phyloP scores from a whole-genome alignment of 1,140 invertebrate genomes.

The Cephus cinctus region DNA sequence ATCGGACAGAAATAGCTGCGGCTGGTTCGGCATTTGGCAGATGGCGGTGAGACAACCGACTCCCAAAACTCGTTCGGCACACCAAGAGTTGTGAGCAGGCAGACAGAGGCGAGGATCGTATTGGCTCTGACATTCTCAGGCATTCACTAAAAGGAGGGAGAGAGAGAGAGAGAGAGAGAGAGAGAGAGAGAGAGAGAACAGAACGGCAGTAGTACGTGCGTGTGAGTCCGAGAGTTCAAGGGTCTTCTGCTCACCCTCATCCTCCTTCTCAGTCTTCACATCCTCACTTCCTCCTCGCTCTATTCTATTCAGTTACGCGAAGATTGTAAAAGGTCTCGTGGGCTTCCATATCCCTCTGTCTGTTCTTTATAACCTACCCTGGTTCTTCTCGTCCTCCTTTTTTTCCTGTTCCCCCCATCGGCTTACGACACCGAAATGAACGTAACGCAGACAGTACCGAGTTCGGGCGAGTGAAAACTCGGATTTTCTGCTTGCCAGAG shows the following conservation, averaged over 20 bases:
- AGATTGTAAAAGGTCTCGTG: no score
- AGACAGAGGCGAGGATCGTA: no score
- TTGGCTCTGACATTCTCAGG: no score
- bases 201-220: not conserved
- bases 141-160: constrained; percentile 1
- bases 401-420: not conserved
- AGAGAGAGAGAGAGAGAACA: not conserved
- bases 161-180: constrained; percentile 5
- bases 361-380: not conserved
- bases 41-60: constrained; percentile 8
- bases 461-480: constrained; percentile 17
- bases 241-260: no score
- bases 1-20: constrained; percentile 15
- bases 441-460: no score
- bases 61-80: no score
- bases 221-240: constrained; percentile 6
- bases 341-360: constrained; percentile 1
- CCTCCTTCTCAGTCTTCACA: no score
- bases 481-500: constrained; percentile 19
- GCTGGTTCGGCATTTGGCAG: constrained; percentile 2
- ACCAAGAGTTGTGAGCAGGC: not conserved
- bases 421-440: no score
- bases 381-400: not conserved
- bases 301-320: no score
- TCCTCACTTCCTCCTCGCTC: no score